Conservation (phyloP, 2,888 invertebrate species). For the Heliconius cydno region DNA sequence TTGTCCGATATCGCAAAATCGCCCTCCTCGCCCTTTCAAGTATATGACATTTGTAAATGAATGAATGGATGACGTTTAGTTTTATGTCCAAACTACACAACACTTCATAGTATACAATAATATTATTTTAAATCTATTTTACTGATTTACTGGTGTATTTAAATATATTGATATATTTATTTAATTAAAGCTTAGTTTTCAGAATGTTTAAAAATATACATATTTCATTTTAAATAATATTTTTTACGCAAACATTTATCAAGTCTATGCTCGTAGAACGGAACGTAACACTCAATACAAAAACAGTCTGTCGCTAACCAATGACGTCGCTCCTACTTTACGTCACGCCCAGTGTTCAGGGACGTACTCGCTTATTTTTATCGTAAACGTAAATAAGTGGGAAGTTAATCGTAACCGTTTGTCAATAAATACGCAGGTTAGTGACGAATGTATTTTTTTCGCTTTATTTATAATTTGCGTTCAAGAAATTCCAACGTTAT, state of each 20-base stretch:
- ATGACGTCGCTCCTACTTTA: constrained; percentile 73
- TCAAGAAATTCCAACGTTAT: neutral
- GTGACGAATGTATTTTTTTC: constrained; percentile 27
- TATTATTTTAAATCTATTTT: neutral
- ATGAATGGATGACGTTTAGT: constrained; percentile 66
- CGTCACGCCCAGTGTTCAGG: constrained; percentile 80
- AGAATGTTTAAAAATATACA: neutral
- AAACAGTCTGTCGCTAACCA: constrained; percentile 57
- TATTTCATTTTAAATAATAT: neutral
- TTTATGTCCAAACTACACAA: constrained; percentile 49
- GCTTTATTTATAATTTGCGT: constrained; percentile 25
- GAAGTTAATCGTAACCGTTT: constrained; percentile 56
- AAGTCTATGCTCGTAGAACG: constrained; percentile 53
- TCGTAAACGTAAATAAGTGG: constrained; percentile 64
- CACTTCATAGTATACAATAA: constrained; percentile 7
- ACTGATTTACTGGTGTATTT: neutral
- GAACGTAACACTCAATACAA: constrained; percentile 57
- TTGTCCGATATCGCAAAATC: constrained; percentile 58
- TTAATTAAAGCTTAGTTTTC: neutral
- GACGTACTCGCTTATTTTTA: constrained; percentile 76
- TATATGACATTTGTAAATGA: constrained; percentile 71
- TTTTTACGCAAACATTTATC: neutral
- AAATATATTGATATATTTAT: neutral
- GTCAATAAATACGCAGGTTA: constrained; percentile 49
- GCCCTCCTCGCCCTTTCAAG: constrained; percentile 63